These are phyloP conservation scores for Otolemur garnettii DNA, from an alignment of 2,113 vertebrate genomes.

Conservation along the genomic window DNA sequence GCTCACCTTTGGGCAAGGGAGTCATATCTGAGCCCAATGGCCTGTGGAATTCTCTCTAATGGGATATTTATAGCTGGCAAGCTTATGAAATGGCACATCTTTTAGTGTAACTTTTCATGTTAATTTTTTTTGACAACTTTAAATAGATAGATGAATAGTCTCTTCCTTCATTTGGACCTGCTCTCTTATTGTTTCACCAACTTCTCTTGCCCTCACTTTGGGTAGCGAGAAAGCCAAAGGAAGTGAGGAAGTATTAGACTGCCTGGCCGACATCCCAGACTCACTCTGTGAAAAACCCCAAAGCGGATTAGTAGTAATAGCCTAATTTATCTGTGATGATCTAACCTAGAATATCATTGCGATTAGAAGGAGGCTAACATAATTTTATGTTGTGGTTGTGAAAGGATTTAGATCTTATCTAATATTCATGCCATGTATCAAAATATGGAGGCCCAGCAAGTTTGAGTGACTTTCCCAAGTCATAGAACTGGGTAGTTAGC, in stretches of 20 bases:
- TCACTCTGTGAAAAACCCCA: neutral
- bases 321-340: neutral
- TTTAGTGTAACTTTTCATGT: neutral
- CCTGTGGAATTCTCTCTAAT: neutral
- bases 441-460: neutral
- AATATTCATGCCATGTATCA: neutral
- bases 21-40: neutral
- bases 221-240: neutral
- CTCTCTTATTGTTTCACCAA: neutral
- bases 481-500: neutral
- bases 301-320: neutral
- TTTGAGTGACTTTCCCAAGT: neutral
- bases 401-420: neutral
- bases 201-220: neutral
- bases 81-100: neutral
- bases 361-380: neutral
- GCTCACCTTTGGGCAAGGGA: neutral
- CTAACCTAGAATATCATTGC: slow-evolving; percentile 1
- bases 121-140: neutral
- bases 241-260: neutral
- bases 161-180: neutral
- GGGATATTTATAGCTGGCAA: slow-evolving; percentile 15
- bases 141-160: neutral
- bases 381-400: neutral
- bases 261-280: neutral